Base-by-base conservation (phyloP, 2,113 vertebrate genomes). In the Zapornia atra region DNA sequence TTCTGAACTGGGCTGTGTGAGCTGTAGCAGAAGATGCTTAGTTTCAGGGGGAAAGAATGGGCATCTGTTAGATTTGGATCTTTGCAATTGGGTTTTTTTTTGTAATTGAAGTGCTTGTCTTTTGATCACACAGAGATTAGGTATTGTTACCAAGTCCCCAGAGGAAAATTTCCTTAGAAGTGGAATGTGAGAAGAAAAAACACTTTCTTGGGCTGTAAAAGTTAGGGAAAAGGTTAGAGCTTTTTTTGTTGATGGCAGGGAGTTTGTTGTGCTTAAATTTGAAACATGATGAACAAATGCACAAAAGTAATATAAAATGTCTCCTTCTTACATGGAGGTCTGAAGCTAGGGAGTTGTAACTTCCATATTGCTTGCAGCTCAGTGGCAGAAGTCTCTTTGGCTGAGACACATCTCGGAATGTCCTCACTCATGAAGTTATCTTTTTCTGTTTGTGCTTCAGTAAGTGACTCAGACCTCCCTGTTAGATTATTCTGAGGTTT, bases 91-190 rank as follows among this genome's bases (percentile, higher is more conserved):
- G 9, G 0, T 0, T 12, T 76, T 76, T 26, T n/a, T 63, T 33
- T 29, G 36, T 57, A 26, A 38, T 31, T 71, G 33, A 46, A 19
- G 42, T 87, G 11, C 17, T 91, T 68, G 28, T 15, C 0, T 1
- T 68, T 82, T 56, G 20, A 51, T 71, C 2, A 0, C 22, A 0
- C 1, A 36, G 46, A 64, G 48, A 56, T 72, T 40, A 73, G 19
- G 10, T 54, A 9, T 40, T 46, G 34, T 81, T 86, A 78, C 28
- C 13, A n/a, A 54, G 28, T 88, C 42, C 24, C 0, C 0, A 12
- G 31, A 80, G 12, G 25, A 69, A 61, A 80, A 82, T 22, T 60
- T 72, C 38, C 1, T 0, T 36, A 21, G 19, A 75, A 65, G 28
- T 61, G 36, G 29, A 88, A 21, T 44, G 56, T n/a, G 46, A 83